Conservation (phyloP, 2,888 invertebrate genomes). For the Lysandra bellargus region DNA sequence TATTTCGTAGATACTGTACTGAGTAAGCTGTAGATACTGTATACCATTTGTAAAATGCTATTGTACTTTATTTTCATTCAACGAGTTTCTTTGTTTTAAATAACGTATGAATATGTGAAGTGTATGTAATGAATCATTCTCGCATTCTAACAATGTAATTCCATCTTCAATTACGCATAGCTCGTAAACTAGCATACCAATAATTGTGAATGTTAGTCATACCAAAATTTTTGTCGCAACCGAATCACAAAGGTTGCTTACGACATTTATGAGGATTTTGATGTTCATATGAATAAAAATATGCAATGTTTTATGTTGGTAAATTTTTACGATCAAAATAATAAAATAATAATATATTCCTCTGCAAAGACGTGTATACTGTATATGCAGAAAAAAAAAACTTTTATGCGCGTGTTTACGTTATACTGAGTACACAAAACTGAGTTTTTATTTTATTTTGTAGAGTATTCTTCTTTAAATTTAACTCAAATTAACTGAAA, state of each 20-base stretch:
- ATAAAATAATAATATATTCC: no score
- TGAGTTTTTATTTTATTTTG: no score
- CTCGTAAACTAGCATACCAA: background rate
- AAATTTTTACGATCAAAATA: no score
- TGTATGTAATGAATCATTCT: background rate
- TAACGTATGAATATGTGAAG: background rate
- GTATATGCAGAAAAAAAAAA: no score
- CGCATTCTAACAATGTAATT: constrained; percentile 2
- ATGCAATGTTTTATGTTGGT: no score
- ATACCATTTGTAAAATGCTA: no score
- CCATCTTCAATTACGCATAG: background rate
- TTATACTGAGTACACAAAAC: no score
- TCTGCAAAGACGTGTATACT: no score
- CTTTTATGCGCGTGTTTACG: no score
- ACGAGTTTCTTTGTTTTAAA: background rate
- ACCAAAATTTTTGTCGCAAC: background rate
- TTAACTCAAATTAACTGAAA: no score
- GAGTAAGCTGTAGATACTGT: no score
- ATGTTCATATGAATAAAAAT: background rate
- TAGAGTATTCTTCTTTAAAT: no score
- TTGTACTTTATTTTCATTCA: background rate
- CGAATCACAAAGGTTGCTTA: background rate
- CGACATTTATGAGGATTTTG: background rate
- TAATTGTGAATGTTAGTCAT: background rate
- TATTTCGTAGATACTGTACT: background rate